Base-by-base conservation (phyloP, 2,888 invertebrate genomes). In the Chelonus formosanus region DNA sequence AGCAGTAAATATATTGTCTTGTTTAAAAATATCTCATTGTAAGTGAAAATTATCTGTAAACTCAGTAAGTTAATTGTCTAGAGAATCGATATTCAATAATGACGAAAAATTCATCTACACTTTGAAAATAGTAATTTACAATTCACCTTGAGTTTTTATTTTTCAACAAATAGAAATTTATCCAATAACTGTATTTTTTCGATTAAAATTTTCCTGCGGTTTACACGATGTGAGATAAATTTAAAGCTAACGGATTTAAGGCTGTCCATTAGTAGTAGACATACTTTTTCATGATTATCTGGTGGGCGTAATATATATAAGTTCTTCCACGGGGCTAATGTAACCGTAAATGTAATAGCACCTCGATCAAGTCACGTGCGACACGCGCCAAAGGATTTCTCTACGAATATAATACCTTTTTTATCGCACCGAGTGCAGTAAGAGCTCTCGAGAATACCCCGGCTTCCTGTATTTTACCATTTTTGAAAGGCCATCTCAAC, bases 321-420 rank as follows among this genome's bases (percentile, higher is more conserved):
- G 48, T 45, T n/a, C 45, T n/a, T 48, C 31, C 48, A 3, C 34
- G 66, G 45, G 31, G 20, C 63, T 65, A 67, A 63, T 66, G 70
- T 69, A 65, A 69, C 68, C 67, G 67, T 68, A 68, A 69, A 71
- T 62, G 71, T 64, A 68, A 75, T 71, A 68, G 65, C 59, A 59
- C 20, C 69, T 65, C 56, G 35, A 75, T 74, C 71, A 72, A 74
- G 68, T 75, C 75, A 75, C 75, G 71, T 73, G 73, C 69, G 55
- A 58, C 57, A 31, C 36, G 60, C 31, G 54, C 54, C 48, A 48
- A 56, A 59, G 58, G 59, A 58, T 34, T 55, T 20, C 4, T 45
- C 7, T 40, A 20, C 43, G 45, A 32, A 56, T 52, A 40, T 34
- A 10, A 45, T 52, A 36, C 35, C 7, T 62, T 47, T 47, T 50